Conservation (phyloP, 2,113 vertebrate genomes). For the Myrmecobius fasciatus region DNA sequence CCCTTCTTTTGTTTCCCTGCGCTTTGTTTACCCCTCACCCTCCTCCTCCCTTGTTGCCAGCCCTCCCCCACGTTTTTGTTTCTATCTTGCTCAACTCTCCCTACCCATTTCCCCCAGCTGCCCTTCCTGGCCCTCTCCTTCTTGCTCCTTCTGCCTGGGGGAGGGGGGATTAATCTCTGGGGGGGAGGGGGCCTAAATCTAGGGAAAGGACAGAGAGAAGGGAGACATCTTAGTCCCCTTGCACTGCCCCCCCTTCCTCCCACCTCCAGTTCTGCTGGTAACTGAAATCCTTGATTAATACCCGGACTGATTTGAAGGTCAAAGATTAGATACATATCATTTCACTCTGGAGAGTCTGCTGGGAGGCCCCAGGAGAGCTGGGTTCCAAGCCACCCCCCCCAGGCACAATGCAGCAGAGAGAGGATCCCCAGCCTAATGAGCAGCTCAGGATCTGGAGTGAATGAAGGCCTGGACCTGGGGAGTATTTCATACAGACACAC, state of each 20-base stretch:
- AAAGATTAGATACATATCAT: slow-evolving; percentile 3
- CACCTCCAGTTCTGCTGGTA: neutral
- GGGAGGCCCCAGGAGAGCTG: neutral
- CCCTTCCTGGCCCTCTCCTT: neutral
- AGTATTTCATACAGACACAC: neutral
- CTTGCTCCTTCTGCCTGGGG: neutral
- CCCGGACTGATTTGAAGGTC: neutral
- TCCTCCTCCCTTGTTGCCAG: neutral
- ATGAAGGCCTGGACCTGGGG: neutral
- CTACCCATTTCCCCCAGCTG: neutral
- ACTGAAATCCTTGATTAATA: neutral
- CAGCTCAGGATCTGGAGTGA: neutral
- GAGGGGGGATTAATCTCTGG: neutral
- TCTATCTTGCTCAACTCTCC: neutral
- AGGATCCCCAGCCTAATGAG: neutral
- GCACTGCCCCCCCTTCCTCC: neutral
- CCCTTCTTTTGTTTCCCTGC: neutral
- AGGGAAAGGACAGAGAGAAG: neutral
- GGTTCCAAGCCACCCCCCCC: neutral
- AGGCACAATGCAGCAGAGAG: neutral
- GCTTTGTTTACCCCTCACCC: neutral
- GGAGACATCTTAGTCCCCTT: neutral
- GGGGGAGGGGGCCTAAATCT: neutral
- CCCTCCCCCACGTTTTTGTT: neutral
- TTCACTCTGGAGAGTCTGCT: neutral